A percentile compares a stretch with the other conserved stretches of the same genome.
Evolutionary conservation across 2,113 vertebrate species (phyloP).

Genomic region (Erinaceus europaeus): DNA sequence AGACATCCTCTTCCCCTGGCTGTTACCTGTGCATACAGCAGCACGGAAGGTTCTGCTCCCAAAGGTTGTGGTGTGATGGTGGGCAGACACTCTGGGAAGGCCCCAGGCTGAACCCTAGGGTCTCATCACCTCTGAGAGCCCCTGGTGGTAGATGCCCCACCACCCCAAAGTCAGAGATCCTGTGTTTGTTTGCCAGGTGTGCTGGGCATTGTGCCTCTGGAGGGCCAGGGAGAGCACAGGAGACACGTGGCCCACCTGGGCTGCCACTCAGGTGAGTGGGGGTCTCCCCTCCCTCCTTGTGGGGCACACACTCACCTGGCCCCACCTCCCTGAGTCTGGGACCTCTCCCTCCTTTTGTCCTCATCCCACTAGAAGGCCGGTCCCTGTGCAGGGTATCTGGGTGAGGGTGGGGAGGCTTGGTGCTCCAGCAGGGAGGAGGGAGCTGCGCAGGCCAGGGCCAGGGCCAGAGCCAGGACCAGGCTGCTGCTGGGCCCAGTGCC

Average conservation of each 20-base stretch:
- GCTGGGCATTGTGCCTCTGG: conserved; percentile 88
- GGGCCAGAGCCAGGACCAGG: not conserved
- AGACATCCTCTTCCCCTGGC: not conserved
- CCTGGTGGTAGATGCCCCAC: not conserved
- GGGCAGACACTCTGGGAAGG: not conserved
- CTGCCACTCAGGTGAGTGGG: conserved; percentile 91
- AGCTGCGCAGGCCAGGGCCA: not conserved
- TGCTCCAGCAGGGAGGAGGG: not conserved
- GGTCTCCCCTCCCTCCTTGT: no score
- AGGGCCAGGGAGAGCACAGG: conserved; percentile 82
- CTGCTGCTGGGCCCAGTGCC: not conserved
- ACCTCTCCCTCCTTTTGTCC: not conserved
- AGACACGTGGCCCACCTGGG: conserved; percentile 85
- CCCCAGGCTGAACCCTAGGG: not conserved
- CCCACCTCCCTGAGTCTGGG: not conserved
- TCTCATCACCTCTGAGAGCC: not conserved
- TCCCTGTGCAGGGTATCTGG: no score
- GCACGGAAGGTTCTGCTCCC: not conserved
- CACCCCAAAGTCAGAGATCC: not conserved
- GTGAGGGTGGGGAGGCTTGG: not conserved
- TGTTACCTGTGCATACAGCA: not conserved
- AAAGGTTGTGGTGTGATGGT: not conserved
- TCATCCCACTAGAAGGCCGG: no score
- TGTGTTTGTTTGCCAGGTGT: conserved; percentile 80
- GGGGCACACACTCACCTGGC: not conserved